A percentile compares a stretch with the other conserved stretches of the same genome.
Conservation (phyloP, 1,140 invertebrate species). For the Macrocentrus cingulum region DNA sequence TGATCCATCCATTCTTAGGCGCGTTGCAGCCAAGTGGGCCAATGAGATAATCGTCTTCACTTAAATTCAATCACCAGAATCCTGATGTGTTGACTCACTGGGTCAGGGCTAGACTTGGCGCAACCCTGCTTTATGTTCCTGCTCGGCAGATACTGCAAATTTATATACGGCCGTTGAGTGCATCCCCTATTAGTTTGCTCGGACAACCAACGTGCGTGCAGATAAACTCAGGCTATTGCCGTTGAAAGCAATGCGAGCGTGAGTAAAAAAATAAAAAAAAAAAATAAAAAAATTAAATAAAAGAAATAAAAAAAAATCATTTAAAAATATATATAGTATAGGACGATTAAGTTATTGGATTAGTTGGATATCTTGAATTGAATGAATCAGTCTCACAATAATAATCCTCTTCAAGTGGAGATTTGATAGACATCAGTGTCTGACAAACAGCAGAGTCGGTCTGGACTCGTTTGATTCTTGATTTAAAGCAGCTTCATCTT, state of each 20-base stretch:
- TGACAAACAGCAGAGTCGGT: not conserved
- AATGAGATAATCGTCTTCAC: no score
- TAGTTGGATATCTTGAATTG: not conserved
- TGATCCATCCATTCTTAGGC: not conserved
- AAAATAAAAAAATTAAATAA: no score
- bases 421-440: slow-evolving; percentile 7
- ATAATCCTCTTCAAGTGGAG: not conserved
- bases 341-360: no score
- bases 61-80: not conserved
- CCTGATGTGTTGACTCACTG: not conserved
- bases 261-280: no score
- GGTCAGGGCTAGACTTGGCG: slow-evolving; percentile 9
- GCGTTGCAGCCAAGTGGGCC: no score
- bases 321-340: no score
- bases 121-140: not conserved
- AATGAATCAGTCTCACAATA: not conserved
- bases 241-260: no score
- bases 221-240: no score
- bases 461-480: not conserved
- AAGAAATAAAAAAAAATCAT: no score
- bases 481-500: not conserved
- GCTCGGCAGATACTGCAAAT: no score
- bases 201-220: slow-evolving; percentile 46
- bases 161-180: not conserved
- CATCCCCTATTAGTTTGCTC: not conserved